Percentiles rank a stretch among this genome's conserved stretches.
Evolutionary conservation across 2,888 invertebrate genomes (phyloP).

Genomic region (Papilio protenor): DNA sequence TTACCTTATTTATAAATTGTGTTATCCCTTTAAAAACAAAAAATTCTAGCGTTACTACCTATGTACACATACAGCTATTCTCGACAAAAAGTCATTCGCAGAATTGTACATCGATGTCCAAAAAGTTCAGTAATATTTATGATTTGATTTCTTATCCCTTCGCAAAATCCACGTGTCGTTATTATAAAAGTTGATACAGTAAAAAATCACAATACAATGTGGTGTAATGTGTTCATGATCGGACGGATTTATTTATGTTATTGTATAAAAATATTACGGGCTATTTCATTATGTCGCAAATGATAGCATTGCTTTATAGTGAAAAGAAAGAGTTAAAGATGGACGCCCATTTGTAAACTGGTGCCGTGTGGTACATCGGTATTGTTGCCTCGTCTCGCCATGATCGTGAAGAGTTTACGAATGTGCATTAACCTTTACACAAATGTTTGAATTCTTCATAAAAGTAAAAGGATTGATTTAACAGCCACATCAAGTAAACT

Average conservation of each 20-base stretch:
- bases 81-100: neutral
- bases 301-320: neutral
- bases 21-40: neutral
- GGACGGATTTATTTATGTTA: constrained; percentile 39
- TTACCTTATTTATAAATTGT: neutral
- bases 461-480: neutral
- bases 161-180: neutral
- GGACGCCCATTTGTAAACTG: too few species aligned
- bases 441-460: neutral
- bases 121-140: constrained; percentile 11
- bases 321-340: neutral
- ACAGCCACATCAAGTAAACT: neutral
- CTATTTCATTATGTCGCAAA: neutral
- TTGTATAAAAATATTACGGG: constrained; percentile 22
- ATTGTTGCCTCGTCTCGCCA: too few species aligned
- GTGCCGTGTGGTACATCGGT: too few species aligned
- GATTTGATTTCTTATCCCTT: neutral
- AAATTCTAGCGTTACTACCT: constrained; percentile 5
- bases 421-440: too few species aligned
- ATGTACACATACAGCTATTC: neutral
- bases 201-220: constrained; percentile 2
- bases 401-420: too few species aligned
- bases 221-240: constrained; percentile 26
- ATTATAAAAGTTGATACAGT: neutral
- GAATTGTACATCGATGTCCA: neutral